Evolutionary conservation across 2,888 invertebrate genomes (phyloP), one percentile per base, ranked within the genome.

Genomic region (Augochlorella aurata): DNA sequence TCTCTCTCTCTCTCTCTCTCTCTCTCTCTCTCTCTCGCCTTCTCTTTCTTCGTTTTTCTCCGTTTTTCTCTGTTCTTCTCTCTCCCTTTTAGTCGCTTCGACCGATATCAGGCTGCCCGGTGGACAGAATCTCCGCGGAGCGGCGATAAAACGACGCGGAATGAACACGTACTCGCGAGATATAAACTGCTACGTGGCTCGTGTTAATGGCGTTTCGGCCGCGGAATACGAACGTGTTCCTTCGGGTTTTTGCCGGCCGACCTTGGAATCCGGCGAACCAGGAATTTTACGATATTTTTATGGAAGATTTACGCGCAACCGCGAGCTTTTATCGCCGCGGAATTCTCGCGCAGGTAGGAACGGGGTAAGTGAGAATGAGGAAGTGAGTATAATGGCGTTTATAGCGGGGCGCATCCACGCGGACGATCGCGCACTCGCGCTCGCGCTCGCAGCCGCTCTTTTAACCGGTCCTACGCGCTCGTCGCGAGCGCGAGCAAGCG

Each of bases 281-380:
- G 74, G 75, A 66, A 65, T 75, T 83, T 79, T 78, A 82, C 82
- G 83, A 82, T 83, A 83, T 83, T 83, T 83, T 83, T 82, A 76
- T 63, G 70, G 66, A 79, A 83, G 79, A 83, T 82, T 83, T 83
- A 83, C 83, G 81, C 45, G 65, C 65, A 18, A 50, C 70, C 70
- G 78, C 73, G 77, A 80, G 78, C 58, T 61, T 86, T 86, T 82
- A 86, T 86, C 86, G 79, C 85, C 86, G 77, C 24, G 61, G 73
- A 83, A 86, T 86, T 83, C 86, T 75, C 72, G 80, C 76, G 54
- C 69, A 67, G 71, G 71, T 61, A 61, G 74, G 61, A 69, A 79
- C 69, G 74, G 65, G 73, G 72, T 69, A 84, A 86, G 85, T 79
- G 86, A 86, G 86, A 86, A 86, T 81, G 83, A 86, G 86, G 85